phyloP scores from a whole-genome alignment of 2,797 vertebrate genomes.

The Fistularia commersonii region DNA sequence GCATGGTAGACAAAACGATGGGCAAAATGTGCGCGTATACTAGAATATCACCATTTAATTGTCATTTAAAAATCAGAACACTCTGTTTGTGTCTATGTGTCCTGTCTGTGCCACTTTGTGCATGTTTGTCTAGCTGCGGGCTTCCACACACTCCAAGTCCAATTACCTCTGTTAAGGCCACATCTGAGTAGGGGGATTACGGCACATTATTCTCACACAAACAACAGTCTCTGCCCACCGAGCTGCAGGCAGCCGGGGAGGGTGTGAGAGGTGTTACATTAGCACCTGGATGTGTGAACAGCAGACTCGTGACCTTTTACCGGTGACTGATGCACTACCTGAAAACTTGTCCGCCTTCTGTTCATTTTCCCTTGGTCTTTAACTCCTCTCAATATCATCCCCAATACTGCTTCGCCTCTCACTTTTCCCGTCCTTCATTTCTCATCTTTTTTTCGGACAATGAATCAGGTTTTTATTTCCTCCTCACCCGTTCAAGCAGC shows the following conservation, averaged over 20 bases:
- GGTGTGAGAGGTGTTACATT: constrained; percentile 82
- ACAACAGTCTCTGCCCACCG: constrained; percentile 72
- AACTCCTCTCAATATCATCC: constrained; percentile 28
- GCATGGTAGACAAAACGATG: neutral
- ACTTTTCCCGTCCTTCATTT: constrained; percentile 14
- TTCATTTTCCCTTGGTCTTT: constrained; percentile 21
- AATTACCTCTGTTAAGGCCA: constrained; percentile 75
- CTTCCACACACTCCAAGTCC: constrained; percentile 62
- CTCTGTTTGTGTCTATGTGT: constrained; percentile 1
- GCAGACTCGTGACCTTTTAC: constrained; percentile 75
- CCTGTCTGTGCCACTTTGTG: constrained; percentile 4
- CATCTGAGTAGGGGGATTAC: constrained; percentile 66
- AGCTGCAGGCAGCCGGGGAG: constrained; percentile 59
- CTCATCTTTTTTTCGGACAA: neutral
- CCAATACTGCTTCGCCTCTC: constrained; percentile 21
- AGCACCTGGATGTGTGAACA: constrained; percentile 80
- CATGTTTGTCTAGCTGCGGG: constrained; percentile 51
- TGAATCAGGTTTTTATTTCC: constrained; percentile 22
- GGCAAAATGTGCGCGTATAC: neutral
- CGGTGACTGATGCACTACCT: constrained; percentile 58
- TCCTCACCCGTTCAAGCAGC: constrained; percentile 24
- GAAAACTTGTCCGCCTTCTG: constrained; percentile 41
- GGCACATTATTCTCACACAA: constrained; percentile 73
- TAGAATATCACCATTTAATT: too few relatives aligned
- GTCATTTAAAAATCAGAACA: too few relatives aligned